Evolutionary conservation across 1,140 invertebrate genomes (phyloP).

Genomic region (Pseudomyrmex dendroicus): DNA sequence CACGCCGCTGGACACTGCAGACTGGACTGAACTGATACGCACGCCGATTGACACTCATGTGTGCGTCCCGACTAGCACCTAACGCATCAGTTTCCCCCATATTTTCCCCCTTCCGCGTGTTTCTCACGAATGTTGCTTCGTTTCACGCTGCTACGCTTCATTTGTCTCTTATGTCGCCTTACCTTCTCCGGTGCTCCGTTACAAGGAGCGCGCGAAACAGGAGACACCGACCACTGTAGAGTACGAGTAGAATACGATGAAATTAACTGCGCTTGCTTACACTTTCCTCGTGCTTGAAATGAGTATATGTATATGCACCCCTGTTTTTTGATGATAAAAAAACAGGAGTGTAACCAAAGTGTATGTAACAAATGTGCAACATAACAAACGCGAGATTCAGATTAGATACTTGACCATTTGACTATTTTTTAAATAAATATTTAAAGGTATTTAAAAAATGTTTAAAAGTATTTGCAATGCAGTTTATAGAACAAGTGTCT

Average conservation of each 20-base stretch:
- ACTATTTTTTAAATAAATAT: no score
- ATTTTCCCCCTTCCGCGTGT: conserved; percentile 60
- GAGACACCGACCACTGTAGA: no score
- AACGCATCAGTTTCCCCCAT: conserved; percentile 46
- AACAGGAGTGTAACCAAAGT: no score
- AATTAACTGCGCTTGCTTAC: conserved; percentile 48
- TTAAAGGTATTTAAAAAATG: no score
- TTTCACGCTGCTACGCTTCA: neutral
- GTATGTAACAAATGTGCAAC: no score
- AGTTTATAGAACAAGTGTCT: no score
- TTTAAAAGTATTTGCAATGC: no score
- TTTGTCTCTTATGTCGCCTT: neutral
- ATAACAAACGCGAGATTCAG: no score
- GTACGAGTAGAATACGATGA: neutral
- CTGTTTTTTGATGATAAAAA: no score
- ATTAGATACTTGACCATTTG: no score
- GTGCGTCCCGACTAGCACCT: conserved; percentile 43
- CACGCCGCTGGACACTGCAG: conserved; percentile 33
- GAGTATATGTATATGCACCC: no score
- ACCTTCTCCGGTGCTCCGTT: neutral
- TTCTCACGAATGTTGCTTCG: neutral
- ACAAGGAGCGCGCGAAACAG: no score
- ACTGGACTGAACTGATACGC: conserved; percentile 23
- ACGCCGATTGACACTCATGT: conserved; percentile 58
- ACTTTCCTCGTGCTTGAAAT: conserved; percentile 3